phyloP scores from a whole-genome alignment of 2,113 vertebrate genomes.

The Salvelinus sp. region DNA sequence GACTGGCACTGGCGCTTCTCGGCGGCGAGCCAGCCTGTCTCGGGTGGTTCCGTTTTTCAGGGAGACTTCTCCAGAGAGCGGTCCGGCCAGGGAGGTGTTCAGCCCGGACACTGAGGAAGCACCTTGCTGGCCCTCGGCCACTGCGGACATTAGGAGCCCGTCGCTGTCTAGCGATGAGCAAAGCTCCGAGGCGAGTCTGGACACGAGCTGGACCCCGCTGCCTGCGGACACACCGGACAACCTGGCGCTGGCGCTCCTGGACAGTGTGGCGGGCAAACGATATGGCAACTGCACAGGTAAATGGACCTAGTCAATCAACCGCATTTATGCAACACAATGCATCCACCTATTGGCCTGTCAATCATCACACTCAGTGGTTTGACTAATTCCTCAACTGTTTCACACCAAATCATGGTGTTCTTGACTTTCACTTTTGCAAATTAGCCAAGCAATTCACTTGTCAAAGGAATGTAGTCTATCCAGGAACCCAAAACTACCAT shows the following conservation, averaged over 20 bases:
- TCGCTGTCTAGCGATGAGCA: conserved; percentile 81
- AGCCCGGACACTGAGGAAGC: conserved; percentile 79
- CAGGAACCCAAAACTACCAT: too few species aligned
- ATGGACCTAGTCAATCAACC: too few species aligned
- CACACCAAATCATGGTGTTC: too few species aligned
- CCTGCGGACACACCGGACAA: conserved; percentile 85
- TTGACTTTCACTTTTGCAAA: too few species aligned
- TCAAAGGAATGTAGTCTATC: too few species aligned
- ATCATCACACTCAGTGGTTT: too few species aligned
- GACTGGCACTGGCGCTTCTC: conserved; percentile 64
- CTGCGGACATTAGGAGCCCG: conserved; percentile 74
- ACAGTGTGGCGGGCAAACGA: conserved; percentile 80
- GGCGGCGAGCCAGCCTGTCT: conserved; percentile 82
- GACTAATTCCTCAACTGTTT: too few species aligned
- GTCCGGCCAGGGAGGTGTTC: conserved; percentile 77
- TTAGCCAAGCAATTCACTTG: too few species aligned
- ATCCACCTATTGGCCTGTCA: too few species aligned
- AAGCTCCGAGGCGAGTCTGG: conserved; percentile 77
- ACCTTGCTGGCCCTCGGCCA: conserved; percentile 71
- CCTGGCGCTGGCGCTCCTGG: conserved; percentile 81
- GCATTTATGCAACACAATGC: too few species aligned
- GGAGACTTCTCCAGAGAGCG: conserved; percentile 79
- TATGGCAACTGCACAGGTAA: conserved; percentile 70
- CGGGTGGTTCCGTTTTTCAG: conserved; percentile 88
- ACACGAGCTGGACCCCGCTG: conserved; percentile 76